phyloP scores from a whole-genome alignment of 1,140 invertebrate genomes.

The Radopholus similis region DNA sequence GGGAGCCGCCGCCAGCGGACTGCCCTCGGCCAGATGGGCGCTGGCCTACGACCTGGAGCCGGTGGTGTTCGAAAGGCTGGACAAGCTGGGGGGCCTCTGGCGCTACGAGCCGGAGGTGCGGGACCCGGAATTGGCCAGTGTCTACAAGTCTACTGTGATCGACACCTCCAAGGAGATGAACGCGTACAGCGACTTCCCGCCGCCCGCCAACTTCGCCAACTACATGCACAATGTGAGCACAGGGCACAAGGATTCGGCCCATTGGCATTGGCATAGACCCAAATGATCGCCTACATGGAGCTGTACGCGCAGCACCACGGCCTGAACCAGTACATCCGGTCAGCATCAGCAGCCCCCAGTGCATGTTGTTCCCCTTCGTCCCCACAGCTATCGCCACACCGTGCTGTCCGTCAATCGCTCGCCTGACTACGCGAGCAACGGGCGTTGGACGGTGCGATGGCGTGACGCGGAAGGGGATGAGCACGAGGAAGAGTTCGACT shows the following conservation, averaged over 20 bases:
- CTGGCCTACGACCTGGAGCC: conserved; percentile 31
- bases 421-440: conserved; percentile 12
- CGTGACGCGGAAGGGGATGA: conserved; percentile 26
- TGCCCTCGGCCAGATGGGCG: conserved; percentile 37
- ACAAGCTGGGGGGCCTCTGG: conserved; percentile 61
- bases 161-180: conserved; percentile 65
- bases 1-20: conserved; percentile 4
- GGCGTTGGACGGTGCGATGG: conserved; percentile 47
- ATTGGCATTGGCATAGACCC: conserved; percentile 51
- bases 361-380: background rate
- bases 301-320: conserved; percentile 60
- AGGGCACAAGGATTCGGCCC: background rate
- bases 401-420: conserved; percentile 11
- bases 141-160: conserved; percentile 61
- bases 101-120: conserved; percentile 28
- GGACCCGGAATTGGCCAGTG: conserved; percentile 22
- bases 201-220: conserved; percentile 61
- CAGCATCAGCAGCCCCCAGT: background rate
- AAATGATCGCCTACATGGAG: conserved; percentile 39
- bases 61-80: conserved; percentile 61
- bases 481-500: conserved; percentile 60
- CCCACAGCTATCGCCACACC: conserved; percentile 6
- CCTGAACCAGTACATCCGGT: conserved; percentile 55
- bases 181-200: conserved; percentile 63
- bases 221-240: conserved; percentile 60